Evolutionary conservation across 2,888 invertebrate genomes (phyloP), one percentile per base, ranked within the genome.

Genomic region (Pecten maximus): DNA sequence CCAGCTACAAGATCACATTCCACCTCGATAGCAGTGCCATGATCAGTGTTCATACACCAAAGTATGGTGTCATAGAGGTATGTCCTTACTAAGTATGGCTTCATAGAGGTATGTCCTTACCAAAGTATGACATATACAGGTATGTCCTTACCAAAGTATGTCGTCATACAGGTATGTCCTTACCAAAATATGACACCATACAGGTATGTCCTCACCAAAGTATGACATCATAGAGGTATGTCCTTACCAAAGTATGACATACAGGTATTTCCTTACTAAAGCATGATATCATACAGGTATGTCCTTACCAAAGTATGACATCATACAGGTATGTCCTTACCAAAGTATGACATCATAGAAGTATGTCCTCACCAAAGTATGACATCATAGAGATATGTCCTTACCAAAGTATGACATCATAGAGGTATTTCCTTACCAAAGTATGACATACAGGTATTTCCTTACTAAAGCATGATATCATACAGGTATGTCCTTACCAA

Each of bases 31-130:
- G 98, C 90, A 97, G 98, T 92, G 99, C 99, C 0, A 99, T 99
- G 99, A 99, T 99, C 92, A 98, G 98, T 1, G 98, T 99, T 0
- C 98, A 98, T 94, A 98, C 98, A 0, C 98, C 98, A 16, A 98
- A 99, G 96, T 98, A 98, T 97, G 99, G 99, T 0, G 98, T 99
- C 10, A 98, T 99, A 92, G 98, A 99, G 97, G 99, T 99, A 96
- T 97, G 93, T 91, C 16, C 44, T 0, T 4, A 54, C 19, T 23
- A 54, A 44, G 15, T 88, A 28, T 44, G 88, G 90, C 23, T 74
- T 87, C 40, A 87, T 87, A 87, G 39, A n/a, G 86, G 35, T 86
- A 44, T 44, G 44, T 44, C 44, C 44, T 28, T 10, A n/a, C 16
- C 28, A 60, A 28, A 60, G 60, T 60, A 60, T 28, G 28, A n/a